Conservation (phyloP, 2,888 invertebrate genomes). For the Flabesymbios commensalis region DNA sequence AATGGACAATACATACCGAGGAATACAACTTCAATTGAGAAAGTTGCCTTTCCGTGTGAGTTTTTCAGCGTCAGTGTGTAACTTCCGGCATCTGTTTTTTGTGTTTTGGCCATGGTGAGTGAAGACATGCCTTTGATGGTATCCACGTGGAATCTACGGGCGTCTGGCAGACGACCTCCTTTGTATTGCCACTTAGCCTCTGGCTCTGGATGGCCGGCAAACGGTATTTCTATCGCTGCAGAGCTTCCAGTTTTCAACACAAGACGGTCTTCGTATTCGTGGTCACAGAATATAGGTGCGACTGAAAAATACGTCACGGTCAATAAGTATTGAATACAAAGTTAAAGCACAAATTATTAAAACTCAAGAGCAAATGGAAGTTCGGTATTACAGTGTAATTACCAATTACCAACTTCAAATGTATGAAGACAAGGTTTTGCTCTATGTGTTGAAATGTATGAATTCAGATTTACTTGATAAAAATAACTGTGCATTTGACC, state of each 20-base stretch:
- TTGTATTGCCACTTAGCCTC: slow-evolving; percentile 34
- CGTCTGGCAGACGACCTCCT: slow-evolving; percentile 21
- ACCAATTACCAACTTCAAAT: too few species aligned
- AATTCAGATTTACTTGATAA: too few species aligned
- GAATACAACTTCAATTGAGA: slow-evolving; percentile 52
- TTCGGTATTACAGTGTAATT: too few species aligned
- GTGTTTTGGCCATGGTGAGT: slow-evolving; percentile 32
- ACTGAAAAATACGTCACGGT: slow-evolving; percentile 37
- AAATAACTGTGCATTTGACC: too few species aligned
- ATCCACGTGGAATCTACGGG: slow-evolving; percentile 18
- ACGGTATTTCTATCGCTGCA: slow-evolving; percentile 37
- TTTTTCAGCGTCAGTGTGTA: slow-evolving; percentile 70
- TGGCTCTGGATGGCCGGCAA: slow-evolving; percentile 32
- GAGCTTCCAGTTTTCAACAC: slow-evolving; percentile 30
- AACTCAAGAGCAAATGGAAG: too few species aligned
- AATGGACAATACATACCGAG: too few species aligned
- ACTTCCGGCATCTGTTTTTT: slow-evolving; percentile 41
- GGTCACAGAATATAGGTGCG: slow-evolving; percentile 16
- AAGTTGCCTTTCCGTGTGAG: slow-evolving; percentile 74
- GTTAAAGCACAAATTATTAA: too few species aligned
- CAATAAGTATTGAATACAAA: too few species aligned
- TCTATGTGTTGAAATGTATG: too few species aligned
- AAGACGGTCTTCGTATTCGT: slow-evolving; percentile 19
- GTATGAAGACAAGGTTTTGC: too few species aligned
- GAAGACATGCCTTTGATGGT: slow-evolving; percentile 21